Percentiles rank a stretch among this genome's conserved stretches.
Evolutionary conservation across 2,797 vertebrate species (phyloP).

Genomic region (Hydrocynus forskahlii): DNA sequence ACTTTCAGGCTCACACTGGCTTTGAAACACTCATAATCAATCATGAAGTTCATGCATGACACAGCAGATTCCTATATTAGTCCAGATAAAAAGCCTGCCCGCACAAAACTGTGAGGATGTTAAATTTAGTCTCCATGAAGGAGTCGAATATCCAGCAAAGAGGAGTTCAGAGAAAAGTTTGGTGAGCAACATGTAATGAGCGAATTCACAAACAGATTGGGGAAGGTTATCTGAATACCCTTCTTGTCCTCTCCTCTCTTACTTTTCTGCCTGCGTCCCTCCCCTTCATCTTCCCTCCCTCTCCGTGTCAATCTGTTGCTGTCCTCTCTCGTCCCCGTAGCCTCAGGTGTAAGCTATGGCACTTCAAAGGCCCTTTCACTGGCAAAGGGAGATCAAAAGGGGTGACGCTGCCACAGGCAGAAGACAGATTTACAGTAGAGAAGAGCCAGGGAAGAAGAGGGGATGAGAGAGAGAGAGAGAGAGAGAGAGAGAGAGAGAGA

Average conservation of each 20-base stretch:
- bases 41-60: not conserved
- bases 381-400: conserved; percentile 63
- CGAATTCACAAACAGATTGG: not conserved
- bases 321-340: conserved; percentile 42
- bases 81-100: not conserved
- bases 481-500: conserved; percentile 17
- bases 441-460: conserved; percentile 53
- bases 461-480: conserved; percentile 19
- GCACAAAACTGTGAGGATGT: not conserved
- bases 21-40: not conserved
- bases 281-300: conserved; percentile 27
- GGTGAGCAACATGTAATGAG: not conserved
- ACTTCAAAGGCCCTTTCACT: conserved; percentile 67
- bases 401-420: conserved; percentile 55
- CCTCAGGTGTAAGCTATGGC: conserved; percentile 64
- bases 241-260: conserved; percentile 12
- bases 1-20: not conserved
- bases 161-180: not conserved
- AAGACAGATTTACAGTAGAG: conserved; percentile 59
- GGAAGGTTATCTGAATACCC: not conserved
- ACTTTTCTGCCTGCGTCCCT: conserved; percentile 13
- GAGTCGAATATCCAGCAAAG: not conserved
- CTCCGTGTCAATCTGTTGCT: conserved; percentile 10
- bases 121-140: not conserved
- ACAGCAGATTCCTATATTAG: not conserved